phyloP scores from a whole-genome alignment of 2,113 vertebrate genomes.

The Pedionomus torquatus region DNA sequence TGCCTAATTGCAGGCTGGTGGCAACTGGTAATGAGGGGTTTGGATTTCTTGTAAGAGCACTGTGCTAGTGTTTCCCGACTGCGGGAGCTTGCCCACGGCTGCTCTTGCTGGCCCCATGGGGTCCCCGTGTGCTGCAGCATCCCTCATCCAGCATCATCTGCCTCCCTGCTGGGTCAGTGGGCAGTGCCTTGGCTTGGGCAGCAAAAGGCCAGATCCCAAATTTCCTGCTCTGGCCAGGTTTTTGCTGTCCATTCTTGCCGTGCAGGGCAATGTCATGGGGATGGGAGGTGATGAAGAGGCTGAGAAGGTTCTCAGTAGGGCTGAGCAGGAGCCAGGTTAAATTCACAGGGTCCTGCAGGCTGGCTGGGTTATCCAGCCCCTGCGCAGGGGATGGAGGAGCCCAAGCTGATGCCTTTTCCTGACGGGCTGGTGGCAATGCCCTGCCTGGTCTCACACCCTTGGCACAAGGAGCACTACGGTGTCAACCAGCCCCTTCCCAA shows the following conservation, averaged over 20 bases:
- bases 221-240: neutral
- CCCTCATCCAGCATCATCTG: neutral
- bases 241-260: neutral
- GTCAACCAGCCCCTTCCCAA: neutral
- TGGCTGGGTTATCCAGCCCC: neutral
- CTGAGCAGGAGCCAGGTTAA: neutral
- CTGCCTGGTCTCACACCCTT: too few relatives aligned
- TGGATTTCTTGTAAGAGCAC: neutral
- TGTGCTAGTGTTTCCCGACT: neutral
- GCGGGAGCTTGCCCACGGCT: fast-evolving
- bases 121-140: neutral
- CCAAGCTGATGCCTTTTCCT: neutral
- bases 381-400: neutral
- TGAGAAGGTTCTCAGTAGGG: neutral
- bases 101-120: neutral
- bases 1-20: neutral
- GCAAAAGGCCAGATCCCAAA: neutral
- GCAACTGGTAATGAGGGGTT: neutral
- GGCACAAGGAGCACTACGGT: fast-evolving
- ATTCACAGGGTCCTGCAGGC: neutral
- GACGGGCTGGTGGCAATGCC: neutral
- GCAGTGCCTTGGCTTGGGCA: neutral
- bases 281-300: neutral
- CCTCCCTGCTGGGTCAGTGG: fast-evolving
- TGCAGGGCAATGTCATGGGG: fast-evolving